Conservation (phyloP, 2,888 invertebrate genomes). For the Melipona bicolor region DNA sequence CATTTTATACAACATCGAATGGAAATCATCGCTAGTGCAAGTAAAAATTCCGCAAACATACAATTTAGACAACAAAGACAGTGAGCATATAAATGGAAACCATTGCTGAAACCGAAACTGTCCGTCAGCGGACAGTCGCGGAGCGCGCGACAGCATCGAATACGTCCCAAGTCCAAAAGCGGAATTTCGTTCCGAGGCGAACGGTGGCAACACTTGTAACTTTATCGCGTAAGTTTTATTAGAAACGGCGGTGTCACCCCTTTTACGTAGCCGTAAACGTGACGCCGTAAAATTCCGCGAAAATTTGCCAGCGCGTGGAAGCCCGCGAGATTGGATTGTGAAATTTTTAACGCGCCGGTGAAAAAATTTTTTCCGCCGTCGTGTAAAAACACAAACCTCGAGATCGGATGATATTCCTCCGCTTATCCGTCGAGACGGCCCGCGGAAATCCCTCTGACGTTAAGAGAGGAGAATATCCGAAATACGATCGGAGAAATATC, state of each 20-base stretch:
- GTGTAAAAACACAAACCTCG: slow-evolving; percentile 5
- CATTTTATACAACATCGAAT: no score
- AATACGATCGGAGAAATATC: slow-evolving; percentile 18
- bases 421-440: not conserved
- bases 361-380: slow-evolving; percentile 30
- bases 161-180: not conserved
- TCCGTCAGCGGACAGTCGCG: no score
- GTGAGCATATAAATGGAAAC: not conserved
- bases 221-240: slow-evolving; percentile 30
- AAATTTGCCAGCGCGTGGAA: not conserved
- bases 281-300: slow-evolving; percentile 4
- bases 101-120: not conserved
- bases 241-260: slow-evolving; percentile 14
- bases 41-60: no score
- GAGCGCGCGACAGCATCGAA: not conserved
- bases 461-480: not conserved
- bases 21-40: no score
- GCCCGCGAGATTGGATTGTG: slow-evolving; percentile 48
- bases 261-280: slow-evolving; percentile 20
- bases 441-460: slow-evolving; percentile 5
- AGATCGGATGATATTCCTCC: not conserved
- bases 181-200: slow-evolving; percentile 1
- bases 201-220: not conserved
- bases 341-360: slow-evolving; percentile 47
- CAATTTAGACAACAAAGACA: not conserved